A percentile compares a stretch with the other conserved stretches of the same genome.
Conservation (phyloP, 2,888 invertebrate species). For the Cremastinae sp. region DNA sequence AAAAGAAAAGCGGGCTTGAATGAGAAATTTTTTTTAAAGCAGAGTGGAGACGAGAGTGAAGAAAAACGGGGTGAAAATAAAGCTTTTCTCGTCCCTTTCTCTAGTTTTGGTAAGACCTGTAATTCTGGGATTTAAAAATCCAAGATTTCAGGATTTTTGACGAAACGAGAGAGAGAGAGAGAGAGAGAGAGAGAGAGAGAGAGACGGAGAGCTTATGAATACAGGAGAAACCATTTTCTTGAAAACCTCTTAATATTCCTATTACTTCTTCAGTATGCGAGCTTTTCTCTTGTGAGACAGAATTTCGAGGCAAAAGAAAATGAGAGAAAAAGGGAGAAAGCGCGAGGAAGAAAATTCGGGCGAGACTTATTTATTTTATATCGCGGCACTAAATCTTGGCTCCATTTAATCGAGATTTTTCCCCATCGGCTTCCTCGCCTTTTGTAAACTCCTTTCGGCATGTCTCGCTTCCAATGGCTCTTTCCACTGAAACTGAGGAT, state of each 20-base stretch:
- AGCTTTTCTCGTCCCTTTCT: conserved; percentile 27
- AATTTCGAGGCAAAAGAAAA: no score
- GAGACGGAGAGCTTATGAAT: no score
- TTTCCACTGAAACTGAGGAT: conserved; percentile 6
- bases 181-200: no score
- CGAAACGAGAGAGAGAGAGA: conserved; percentile 29
- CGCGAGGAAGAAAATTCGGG: no score
- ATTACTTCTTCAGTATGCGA: background rate
- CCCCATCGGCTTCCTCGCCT: conserved; percentile 29
- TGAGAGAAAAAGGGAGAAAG: no score
- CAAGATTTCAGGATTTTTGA: no score
- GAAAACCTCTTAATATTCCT: background rate
- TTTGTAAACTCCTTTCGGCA: background rate
- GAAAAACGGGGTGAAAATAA: conserved; percentile 42
- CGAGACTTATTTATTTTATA: conserved; percentile 70
- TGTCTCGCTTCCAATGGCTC: conserved; percentile 1
- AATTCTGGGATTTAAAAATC: no score
- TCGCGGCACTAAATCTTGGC: conserved; percentile 66
- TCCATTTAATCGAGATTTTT: conserved; percentile 63
- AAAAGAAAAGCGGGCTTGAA: conserved; percentile 27
- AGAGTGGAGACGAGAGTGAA: no score
- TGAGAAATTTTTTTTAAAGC: no score
- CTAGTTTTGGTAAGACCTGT: conserved; percentile 25
- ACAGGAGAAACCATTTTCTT: conserved; percentile 31
- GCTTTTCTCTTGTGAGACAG: background rate